Evolutionary conservation across 2,888 invertebrate species (phyloP), one percentile per base, ranked within the genome.

Genomic region (Agonopterix alstromeriana): DNA sequence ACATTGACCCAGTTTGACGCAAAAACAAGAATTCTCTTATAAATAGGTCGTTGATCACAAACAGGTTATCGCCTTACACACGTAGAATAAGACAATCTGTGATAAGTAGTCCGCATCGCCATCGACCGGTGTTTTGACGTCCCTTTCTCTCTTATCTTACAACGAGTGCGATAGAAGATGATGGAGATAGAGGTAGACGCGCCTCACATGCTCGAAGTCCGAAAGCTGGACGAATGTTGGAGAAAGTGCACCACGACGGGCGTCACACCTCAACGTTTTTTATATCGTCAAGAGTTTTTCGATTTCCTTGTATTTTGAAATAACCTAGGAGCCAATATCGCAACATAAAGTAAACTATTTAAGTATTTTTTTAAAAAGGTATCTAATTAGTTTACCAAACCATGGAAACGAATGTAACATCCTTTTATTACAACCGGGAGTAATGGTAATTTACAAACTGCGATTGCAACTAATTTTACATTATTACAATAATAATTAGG

Each of bases 191-290:
- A 48, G 54, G 55, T 57, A 58, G 52, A 59, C 57, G 60, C 60
- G 60, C 60, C 60, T 66, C 67, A 63, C 67, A 64, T 64, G 72
- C 73, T 67, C 68, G 68, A 54, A 54, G 57, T 53, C 76, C 75
- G 77, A 80, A 75, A 79, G 75, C 76, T 71, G 73, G 60, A 67
- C 76, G 82, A 74, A 74, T 77, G 76, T 68, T 67, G 83, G 86
- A 81, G 86, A 86, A 86, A 86, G 86, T 84, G 80, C 73, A 73
- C 66, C 61, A 67, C 71, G 76, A 71, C 70, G 7, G 27, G 27
- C 27, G 66, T 71, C 71, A 61, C 61, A 61, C 56, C 55, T 54
- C 49, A 51, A 53, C 51, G 54, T 56, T 61, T 65, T 63, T 66
- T 61, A 61, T 53, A 61, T 53, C 54, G 58, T 55, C 60, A 63